Evolutionary conservation across 2,888 invertebrate genomes (phyloP).

Genomic region (Pedicia rivosa): DNA sequence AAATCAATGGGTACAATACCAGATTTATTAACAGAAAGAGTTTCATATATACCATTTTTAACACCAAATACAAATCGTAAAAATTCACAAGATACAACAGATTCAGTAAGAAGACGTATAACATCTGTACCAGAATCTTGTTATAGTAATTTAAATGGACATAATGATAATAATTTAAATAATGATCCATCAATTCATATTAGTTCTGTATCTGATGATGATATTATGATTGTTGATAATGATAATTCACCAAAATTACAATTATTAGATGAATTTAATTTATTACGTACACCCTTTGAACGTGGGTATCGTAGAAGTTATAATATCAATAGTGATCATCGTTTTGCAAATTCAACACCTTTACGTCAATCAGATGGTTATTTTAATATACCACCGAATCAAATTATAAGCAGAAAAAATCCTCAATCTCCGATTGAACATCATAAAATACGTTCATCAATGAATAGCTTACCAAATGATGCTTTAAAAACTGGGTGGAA

Average conservation of each 20-base stretch:
- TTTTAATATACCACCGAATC: conserved; percentile 13
- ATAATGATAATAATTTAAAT: conserved; percentile 5
- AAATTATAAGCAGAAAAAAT: not conserved
- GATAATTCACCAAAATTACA: not conserved
- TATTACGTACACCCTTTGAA: conserved; percentile 18
- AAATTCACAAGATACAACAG: not conserved
- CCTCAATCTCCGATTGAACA: not conserved
- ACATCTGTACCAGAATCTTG: conserved; percentile 7
- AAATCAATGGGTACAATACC: conserved; percentile 30
- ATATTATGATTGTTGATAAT: not conserved
- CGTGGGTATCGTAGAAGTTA: conserved; percentile 27
- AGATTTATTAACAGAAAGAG: conserved; percentile 25
- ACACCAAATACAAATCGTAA: conserved; percentile 19
- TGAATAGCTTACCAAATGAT: conserved; percentile 5
- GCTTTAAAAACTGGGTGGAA: not conserved
- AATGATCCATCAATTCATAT: conserved; percentile 3
- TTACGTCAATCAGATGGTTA: conserved; percentile 20
- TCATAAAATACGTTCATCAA: conserved; percentile 6
- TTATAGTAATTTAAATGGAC: not conserved
- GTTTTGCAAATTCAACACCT: conserved; percentile 21
- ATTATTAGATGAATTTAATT: not conserved
- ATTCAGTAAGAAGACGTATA: conserved; percentile 1
- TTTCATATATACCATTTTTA: conserved; percentile 27
- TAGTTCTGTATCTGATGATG: conserved; percentile 2
- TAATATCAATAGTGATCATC: conserved; percentile 8